These are phyloP conservation scores for Vollenhovia emeryi DNA, from an alignment of 1,140 invertebrate species.

Conservation along the genomic window DNA sequence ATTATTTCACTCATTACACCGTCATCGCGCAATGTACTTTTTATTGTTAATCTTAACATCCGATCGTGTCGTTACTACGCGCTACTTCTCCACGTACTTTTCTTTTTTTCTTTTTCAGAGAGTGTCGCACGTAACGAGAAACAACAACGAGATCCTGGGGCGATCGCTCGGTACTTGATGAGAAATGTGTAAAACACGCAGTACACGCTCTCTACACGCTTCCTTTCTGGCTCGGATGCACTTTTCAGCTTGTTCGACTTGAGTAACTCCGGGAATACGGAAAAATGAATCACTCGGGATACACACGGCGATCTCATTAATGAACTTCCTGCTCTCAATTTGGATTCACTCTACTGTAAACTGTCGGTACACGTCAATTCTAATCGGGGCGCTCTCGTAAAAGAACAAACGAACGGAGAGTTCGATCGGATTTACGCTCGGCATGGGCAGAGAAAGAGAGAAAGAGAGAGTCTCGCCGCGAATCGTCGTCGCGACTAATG, in stretches of 20 bases:
- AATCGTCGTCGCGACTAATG: not conserved
- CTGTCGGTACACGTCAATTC: not conserved
- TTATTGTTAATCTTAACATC: slow-evolving; percentile 29
- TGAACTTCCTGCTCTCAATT: slow-evolving; percentile 12
- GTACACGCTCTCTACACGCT: not conserved
- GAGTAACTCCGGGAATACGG: not conserved
- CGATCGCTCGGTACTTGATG: slow-evolving; percentile 9
- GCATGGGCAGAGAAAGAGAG: too few relatives aligned
- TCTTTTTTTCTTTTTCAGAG: not conserved
- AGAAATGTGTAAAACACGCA: not conserved
- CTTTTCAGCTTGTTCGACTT: not conserved
- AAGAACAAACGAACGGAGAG: not conserved
- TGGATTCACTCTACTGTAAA: not conserved
- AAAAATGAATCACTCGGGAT: not conserved
- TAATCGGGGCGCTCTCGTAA: not conserved
- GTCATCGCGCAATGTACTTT: slow-evolving; percentile 52
- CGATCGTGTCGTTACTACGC: slow-evolving; percentile 21
- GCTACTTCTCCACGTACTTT: not conserved
- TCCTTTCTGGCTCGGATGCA: not conserved
- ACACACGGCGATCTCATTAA: not conserved
- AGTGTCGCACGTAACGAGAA: slow-evolving; percentile 27
- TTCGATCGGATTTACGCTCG: not conserved
- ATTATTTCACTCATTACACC: slow-evolving; percentile 74
- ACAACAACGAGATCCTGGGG: slow-evolving; percentile 20
- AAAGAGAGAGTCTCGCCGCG: not conserved